Evolutionary conservation across 1,140 invertebrate species (phyloP), one percentile per base, ranked within the genome.

Genomic region (Neodiprion fabricii): DNA sequence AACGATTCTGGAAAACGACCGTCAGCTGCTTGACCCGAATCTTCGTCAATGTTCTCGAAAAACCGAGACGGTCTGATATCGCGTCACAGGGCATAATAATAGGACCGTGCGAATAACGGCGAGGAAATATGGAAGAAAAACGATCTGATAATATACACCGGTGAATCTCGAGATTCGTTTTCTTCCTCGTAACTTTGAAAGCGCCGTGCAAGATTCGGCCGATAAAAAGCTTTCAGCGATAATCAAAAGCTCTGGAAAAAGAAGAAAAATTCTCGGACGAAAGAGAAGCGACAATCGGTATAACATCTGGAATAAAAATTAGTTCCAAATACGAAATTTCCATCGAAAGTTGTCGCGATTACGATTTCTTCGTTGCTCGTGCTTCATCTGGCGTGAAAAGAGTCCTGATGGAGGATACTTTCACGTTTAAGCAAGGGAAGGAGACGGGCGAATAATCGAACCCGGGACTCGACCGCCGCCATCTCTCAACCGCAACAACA

Each of bases 21-120:
- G 73, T 75, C 74, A 73, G 72, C 72, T 75, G 71, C 71, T 75
- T 66, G 74, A 72, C 76, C 74, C 70, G 71, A 12, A 77, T 75
- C 72, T 73, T 47, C 70, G 70, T 71, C 23, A 50, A 71, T 12
- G 48, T 14, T 71, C 48, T 21, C 67, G 67, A 7, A 65, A 65
- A 65, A 14, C 1, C 17, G 7, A 4, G 28, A 40, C 28, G 28
- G 28, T 40, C 28, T 40, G 28, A 40, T 5, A 40, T 40, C 2
- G 28, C 28, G 28, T 40, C 28, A 40, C 1, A 40, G 2, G 28
- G 28, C 28, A 40, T 40, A 40, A 40, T 40, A 40, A 40, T 21
- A 21, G 17, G 28, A 40, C 28, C 28, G 28, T 40, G 28, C 2
- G 5, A 40, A 40, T 40, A 40, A 40, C 28, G 28, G 28, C 28